phyloP scores from a whole-genome alignment of 2,888 invertebrate species.

The Spodoptera exigua region DNA sequence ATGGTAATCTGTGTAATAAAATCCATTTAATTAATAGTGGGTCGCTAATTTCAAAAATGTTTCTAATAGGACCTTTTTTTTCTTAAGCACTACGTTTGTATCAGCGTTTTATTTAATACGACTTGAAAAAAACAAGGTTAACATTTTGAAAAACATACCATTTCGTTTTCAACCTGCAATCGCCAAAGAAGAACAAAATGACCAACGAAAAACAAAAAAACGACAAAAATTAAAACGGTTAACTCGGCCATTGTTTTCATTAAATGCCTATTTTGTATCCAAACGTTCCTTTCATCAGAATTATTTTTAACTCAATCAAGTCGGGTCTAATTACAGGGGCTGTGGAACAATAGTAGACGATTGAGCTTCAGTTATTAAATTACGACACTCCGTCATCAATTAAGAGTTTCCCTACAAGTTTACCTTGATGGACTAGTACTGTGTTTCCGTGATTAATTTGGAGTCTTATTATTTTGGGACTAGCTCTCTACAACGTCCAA shows the following conservation, averaged over 20 bases:
- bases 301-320: slow-evolving; percentile 39
- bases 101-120: no score
- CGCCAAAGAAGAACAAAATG: not conserved
- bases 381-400: slow-evolving; percentile 39
- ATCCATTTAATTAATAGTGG: no score
- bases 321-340: slow-evolving; percentile 24
- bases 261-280: slow-evolving; percentile 2
- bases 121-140: no score
- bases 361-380: slow-evolving; percentile 48
- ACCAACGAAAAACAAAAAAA: not conserved
- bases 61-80: no score
- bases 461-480: no score
- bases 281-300: not conserved
- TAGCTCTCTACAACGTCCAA: no score
- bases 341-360: slow-evolving; percentile 26
- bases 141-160: no score
- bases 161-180: no score
- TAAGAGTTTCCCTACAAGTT: slow-evolving; percentile 24
- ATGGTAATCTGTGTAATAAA: no score
- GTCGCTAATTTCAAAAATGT: no score
- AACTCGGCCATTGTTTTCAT: slow-evolving; percentile 9
- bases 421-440: not conserved
- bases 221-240: not conserved
- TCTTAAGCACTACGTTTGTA: no score
- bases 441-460: not conserved